These are phyloP conservation scores for Amphipoea oculea DNA, from an alignment of 2,888 invertebrate genomes.

Conservation along the genomic window DNA sequence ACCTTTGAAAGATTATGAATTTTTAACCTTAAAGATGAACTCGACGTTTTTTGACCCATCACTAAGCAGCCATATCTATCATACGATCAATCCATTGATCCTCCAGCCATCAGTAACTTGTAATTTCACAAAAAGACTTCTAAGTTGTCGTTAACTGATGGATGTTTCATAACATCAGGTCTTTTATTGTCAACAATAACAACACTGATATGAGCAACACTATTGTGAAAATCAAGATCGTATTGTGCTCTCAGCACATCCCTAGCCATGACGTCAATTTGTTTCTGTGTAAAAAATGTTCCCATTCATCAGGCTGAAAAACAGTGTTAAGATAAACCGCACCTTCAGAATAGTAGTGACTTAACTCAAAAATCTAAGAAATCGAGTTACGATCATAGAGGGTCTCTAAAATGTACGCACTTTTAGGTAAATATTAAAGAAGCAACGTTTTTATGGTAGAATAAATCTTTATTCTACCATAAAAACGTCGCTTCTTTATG, in stretches of 20 bases:
- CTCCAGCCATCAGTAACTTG: constrained; percentile 12
- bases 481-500: too few relatives aligned
- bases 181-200: constrained; percentile 48
- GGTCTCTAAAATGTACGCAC: too few relatives aligned
- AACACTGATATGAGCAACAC: constrained; percentile 46
- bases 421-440: too few relatives aligned
- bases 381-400: too few relatives aligned
- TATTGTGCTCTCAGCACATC: constrained; percentile 31
- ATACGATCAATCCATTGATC: neutral
- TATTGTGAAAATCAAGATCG: constrained; percentile 43
- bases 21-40: neutral
- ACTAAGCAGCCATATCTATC: neutral
- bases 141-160: constrained; percentile 29
- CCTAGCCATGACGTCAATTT: constrained; percentile 22
- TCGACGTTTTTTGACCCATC: neutral
- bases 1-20: neutral
- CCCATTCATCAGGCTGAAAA: neutral
- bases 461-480: too few relatives aligned
- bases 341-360: too few relatives aligned
- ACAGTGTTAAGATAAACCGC: neutral
- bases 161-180: constrained; percentile 50
- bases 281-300: neutral
- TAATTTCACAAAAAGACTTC: constrained; percentile 33
- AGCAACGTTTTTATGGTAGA: too few relatives aligned
- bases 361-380: too few relatives aligned